Evolutionary conservation across 2,797 vertebrate species (phyloP).

Genomic region (Platalea minor): DNA sequence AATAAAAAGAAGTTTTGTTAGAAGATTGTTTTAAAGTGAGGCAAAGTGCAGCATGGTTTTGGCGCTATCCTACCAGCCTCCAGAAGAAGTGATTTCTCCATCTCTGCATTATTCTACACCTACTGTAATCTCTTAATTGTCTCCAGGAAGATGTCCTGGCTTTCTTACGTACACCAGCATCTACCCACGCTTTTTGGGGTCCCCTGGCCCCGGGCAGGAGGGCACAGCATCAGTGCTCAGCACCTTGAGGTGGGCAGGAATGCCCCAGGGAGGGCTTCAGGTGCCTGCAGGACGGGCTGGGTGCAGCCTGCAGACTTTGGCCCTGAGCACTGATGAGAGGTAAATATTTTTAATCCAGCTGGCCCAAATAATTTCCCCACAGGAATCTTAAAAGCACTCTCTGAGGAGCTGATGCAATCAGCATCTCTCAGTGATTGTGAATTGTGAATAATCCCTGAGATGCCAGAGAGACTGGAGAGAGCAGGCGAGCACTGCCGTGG

Average conservation of each 20-base stretch:
- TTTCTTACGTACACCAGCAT: background rate
- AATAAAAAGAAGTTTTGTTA: background rate
- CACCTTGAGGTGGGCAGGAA: background rate
- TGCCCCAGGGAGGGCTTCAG: background rate
- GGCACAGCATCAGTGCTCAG: background rate
- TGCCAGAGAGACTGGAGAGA: background rate
- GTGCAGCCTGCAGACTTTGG: background rate
- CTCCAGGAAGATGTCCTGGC: background rate
- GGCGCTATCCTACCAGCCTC: background rate
- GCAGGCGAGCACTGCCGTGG: fast-evolving
- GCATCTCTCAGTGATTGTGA: background rate
- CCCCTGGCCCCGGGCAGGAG: background rate
- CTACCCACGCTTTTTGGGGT: fast-evolving
- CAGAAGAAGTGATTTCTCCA: background rate
- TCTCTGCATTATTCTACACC: background rate
- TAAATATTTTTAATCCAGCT: background rate
- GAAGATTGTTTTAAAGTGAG: background rate
- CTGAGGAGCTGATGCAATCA: background rate
- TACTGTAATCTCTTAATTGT: fast-evolving
- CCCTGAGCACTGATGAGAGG: background rate
- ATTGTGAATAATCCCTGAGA: background rate
- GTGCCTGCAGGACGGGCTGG: background rate
- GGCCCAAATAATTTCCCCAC: background rate
- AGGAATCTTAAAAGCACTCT: background rate
- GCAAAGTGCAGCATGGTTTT: background rate